Percentiles rank a stretch among this genome's conserved stretches.
Conservation (phyloP, 2,113 vertebrate genomes). For the Rhagologus leucostigma region DNA sequence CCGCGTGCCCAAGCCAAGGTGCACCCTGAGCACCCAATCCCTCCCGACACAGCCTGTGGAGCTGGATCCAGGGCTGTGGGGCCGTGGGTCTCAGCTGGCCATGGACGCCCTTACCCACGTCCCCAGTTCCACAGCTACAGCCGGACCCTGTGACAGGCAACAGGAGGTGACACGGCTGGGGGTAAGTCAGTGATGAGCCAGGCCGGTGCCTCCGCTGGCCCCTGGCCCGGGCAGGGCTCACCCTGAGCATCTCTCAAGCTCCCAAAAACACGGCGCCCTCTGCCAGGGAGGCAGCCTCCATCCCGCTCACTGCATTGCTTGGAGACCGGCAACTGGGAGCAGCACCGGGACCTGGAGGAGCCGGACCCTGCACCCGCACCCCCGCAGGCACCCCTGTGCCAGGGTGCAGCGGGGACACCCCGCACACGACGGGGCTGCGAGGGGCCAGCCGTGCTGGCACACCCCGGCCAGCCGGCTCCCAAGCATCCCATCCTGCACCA, state of each 20-base stretch:
- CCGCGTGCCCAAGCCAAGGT: not conserved
- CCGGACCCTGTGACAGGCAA: not conserved
- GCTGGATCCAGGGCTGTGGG: rapidly evolving
- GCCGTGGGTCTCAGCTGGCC: not conserved
- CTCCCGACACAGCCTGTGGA: not conserved
- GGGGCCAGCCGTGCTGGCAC: not conserved
- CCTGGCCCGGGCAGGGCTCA: not conserved
- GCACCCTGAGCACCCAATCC: not conserved
- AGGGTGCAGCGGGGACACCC: not conserved
- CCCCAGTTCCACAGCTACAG: not conserved
- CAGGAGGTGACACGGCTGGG: rapidly evolving
- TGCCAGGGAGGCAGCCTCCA: not conserved
- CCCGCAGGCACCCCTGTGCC: rapidly evolving
- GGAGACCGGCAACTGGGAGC: rapidly evolving
- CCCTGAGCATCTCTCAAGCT: rapidly evolving
- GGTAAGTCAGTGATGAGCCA: not conserved
- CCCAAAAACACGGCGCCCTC: rapidly evolving
- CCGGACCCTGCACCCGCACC: not conserved
- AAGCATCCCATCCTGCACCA: not conserved
- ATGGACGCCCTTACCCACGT: rapidly evolving
- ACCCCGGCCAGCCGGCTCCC: rapidly evolving
- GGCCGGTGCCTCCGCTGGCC: rapidly evolving
- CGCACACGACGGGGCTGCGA: rapidly evolving
- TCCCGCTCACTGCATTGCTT: rapidly evolving
- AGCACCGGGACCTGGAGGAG: rapidly evolving